A percentile compares a stretch with the other conserved stretches of the same genome.
Conservation (phyloP, 2,113 vertebrate genomes). For the Protobothrops mucrosquamatus region DNA sequence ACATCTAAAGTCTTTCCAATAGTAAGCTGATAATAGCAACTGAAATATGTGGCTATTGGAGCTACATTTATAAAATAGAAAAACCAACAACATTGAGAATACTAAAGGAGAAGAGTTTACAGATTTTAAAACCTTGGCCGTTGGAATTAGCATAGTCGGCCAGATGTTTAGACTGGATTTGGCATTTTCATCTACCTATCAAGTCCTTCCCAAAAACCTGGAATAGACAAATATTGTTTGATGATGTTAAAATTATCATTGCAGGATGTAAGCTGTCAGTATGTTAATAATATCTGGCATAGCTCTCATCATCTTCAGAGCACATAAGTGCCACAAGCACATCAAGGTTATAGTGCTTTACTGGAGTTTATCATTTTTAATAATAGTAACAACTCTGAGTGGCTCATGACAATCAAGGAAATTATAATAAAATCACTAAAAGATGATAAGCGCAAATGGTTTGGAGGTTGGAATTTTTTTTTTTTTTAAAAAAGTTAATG, state of each 20-base stretch:
- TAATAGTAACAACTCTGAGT: background rate
- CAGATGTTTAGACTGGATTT: background rate
- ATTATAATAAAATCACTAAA: background rate
- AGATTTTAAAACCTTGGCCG: background rate
- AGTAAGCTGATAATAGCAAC: fast-evolving
- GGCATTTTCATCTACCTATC: background rate
- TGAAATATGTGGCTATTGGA: background rate
- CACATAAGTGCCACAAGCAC: background rate
- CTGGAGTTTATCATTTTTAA: background rate
- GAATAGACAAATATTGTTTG: background rate
- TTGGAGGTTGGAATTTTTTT: background rate
- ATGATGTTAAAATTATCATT: background rate
- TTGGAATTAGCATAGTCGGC: background rate
- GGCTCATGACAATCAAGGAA: background rate
- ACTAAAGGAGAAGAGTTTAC: background rate
- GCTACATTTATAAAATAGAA: background rate
- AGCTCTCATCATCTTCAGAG: background rate
- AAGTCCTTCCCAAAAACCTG: background rate
- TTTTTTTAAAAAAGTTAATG: background rate
- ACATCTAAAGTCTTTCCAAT: background rate
- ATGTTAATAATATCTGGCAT: background rate
- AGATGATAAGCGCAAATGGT: background rate
- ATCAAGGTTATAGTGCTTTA: background rate
- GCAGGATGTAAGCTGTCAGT: background rate
- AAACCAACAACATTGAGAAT: too few relatives aligned